Base-by-base conservation (phyloP, 2,888 invertebrate genomes). In the Dromius quadrimaculatus region DNA sequence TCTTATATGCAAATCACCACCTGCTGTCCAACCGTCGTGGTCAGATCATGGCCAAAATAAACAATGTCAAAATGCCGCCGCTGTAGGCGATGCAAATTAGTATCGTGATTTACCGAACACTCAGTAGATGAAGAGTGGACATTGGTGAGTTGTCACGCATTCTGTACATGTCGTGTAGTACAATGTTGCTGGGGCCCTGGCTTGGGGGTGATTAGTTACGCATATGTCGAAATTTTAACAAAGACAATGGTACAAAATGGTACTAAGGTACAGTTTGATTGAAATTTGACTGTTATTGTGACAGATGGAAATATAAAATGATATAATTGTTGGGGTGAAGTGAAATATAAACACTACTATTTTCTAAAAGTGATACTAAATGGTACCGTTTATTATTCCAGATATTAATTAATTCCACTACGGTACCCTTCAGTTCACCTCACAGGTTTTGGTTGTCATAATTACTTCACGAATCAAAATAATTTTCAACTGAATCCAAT, bases 1-100 rank as follows among this genome's bases (percentile, higher is more conserved):
- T 43, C 28, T 23, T n/a, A 9, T 63, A 63, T 63, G 63, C 63
- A 63, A 63, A 63, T 63, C 43, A 63, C 45, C 63, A 63, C 63
- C 63, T 63, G 63, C 45, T 28, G 17, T 41, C n/a, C 38, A 63
- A 63, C 63, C 45, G 63, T 63, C 41, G 61, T 38, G 38, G 38
- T 61, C 61, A 61, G 34, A 59, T 59, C 59, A 38, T 20, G 59
- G 38, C n/a, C 34, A 61, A 61, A 36, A 61, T 61, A 38, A 36
- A 61, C 61, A 61, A 36, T 59, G 38, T 57, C 34, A 2, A 9
- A n/a, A 11, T 41, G 41, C 13, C 41, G 15, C 6, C 15, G 41
- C 50, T 5, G 50, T 15, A 28, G 50, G 50, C 50, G 50, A 54
- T 28, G 50, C 50, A 28, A 28, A 23, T 28, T 9, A 47, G 11